Percentiles rank a stretch among this genome's conserved stretches.
phyloP scores from a whole-genome alignment of 2,888 invertebrate species.

The Taenaris catops region DNA sequence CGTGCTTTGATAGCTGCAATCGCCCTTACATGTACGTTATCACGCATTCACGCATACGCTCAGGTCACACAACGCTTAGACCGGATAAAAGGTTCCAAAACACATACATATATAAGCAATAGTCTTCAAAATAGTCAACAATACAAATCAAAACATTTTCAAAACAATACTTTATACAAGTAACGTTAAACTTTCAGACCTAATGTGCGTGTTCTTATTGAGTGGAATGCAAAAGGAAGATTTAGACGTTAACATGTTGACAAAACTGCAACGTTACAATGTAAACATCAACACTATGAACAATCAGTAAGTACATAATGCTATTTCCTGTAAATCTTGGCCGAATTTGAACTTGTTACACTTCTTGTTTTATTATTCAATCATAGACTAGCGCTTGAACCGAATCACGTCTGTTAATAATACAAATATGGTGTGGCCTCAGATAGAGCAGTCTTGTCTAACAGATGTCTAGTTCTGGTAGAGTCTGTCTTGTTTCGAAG shows the following conservation, averaged over 20 bases:
- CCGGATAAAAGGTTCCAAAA: constrained; percentile 63
- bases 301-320: constrained; percentile 46
- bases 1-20: constrained; percentile 47
- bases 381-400: too few species aligned
- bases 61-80: constrained; percentile 45
- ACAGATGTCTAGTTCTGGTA: too few species aligned
- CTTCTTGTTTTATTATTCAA: too few species aligned
- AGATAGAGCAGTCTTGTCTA: too few species aligned
- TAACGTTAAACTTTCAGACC: constrained; percentile 48
- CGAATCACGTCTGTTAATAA: too few species aligned
- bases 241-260: constrained; percentile 45
- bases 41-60: constrained; percentile 42
- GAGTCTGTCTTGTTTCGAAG: too few species aligned
- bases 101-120: constrained; percentile 16
- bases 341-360: too few species aligned
- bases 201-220: constrained; percentile 60
- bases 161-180: too few species aligned
- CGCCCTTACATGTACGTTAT: constrained; percentile 69
- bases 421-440: too few species aligned
- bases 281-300: constrained; percentile 54
- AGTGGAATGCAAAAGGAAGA: constrained; percentile 66
- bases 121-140: too few species aligned
- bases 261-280: constrained; percentile 52
- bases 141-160: too few species aligned
- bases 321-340: neutral